Evolutionary conservation across 2,113 vertebrate genomes (phyloP).

Genomic region (Sturnus vulgaris): DNA sequence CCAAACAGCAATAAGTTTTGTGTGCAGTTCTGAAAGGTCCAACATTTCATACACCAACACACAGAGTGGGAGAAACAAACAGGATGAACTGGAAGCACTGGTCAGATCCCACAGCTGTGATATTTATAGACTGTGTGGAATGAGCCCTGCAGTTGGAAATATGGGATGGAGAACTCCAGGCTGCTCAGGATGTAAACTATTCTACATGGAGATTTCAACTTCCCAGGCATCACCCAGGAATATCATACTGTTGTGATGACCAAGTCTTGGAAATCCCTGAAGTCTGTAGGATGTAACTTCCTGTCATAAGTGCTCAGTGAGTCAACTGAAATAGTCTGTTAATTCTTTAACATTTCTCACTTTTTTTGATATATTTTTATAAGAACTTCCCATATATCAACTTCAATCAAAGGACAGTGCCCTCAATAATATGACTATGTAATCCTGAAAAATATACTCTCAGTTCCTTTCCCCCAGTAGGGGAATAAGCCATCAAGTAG

Average conservation of each 20-base stretch:
- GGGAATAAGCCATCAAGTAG: background rate
- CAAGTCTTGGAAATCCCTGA: background rate
- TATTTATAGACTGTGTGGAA: background rate
- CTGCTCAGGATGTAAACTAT: background rate
- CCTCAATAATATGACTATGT: background rate
- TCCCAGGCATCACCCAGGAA: background rate
- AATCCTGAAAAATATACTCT: background rate
- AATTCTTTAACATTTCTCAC: background rate
- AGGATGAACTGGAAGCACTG: background rate
- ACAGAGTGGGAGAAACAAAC: fast-evolving
- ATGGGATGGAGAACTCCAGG: background rate
- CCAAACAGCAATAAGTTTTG: background rate
- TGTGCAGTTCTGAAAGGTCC: background rate
- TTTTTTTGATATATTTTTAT: background rate
- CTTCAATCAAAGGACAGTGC: background rate
- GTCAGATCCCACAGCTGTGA: background rate
- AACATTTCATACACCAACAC: background rate
- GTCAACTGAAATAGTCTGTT: background rate
- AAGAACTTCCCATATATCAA: background rate
- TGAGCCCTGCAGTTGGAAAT: fast-evolving
- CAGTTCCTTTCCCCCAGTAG: background rate
- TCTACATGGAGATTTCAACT: too few species aligned
- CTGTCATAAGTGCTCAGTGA: background rate
- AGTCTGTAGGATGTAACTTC: background rate
- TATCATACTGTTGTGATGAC: background rate